Evolutionary conservation across 2,888 invertebrate species (phyloP), one percentile per base, ranked within the genome.

Genomic region (Limenitis camilla): DNA sequence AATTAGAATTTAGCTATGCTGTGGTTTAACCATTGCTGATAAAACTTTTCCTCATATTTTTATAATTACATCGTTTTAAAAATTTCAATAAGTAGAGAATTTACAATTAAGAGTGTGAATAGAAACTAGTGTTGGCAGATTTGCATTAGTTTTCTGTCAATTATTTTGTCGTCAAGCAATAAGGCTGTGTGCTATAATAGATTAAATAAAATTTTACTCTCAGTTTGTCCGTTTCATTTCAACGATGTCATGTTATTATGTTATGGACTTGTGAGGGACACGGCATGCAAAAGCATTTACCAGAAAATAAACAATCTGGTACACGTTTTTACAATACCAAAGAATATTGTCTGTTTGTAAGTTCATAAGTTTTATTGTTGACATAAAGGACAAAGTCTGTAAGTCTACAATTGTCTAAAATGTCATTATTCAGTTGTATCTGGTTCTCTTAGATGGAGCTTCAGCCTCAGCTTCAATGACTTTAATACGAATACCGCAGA

Each of bases 401-500:
- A 53, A 36, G 64, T 66, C 58, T 43, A 52, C 60, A 49, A 40
- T 51, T 38, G 36, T 52, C 53, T 56, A 33, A 10, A 39, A 32
- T 48, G 67, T 69, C 67, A 47, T 55, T 64, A 56, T 53, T 59
- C 52, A 56, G 47, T 57, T 58, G 39, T 33, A 50, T 67, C 64
- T 71, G 53, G 62, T 66, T 62, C 72, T 75, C 58, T 78, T 82
- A 45, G 72, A 60, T 48, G 72, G 67, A 35, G 65, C 68, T 60
- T 81, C 81, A 6, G 62, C 66, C 67, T 96, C 96, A 0, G 97
- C 97, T 74, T 95, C 93, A 78, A 97, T 85, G 5, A 97, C 97
- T 87, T 96, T 95, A 48, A 97, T 88, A 57, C 95, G 90, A 28
- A 94, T 92, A 28, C 96, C 96, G 67, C 93, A 94, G 53, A 97